Evolutionary conservation across 2,888 invertebrate species (phyloP).

Genomic region (Nephrotoma guestfalica): DNA sequence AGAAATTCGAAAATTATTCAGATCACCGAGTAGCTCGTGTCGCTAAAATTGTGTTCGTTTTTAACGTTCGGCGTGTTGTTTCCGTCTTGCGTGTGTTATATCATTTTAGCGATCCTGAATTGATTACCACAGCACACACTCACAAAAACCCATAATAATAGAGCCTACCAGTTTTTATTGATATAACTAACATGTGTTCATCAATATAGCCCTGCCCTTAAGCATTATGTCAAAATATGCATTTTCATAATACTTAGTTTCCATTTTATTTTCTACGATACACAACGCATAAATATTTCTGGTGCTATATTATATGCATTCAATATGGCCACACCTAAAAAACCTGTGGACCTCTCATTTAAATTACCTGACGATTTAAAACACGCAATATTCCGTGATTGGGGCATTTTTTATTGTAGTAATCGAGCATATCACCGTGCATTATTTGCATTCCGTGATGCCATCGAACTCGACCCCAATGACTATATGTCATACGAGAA

Average conservation of each 20-base stretch:
- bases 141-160: no score
- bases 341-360: neutral
- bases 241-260: neutral
- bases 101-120: no score
- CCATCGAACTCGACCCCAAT: neutral
- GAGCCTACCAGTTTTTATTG: no score
- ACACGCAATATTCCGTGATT: neutral
- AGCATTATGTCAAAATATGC: neutral
- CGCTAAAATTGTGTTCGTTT: no score
- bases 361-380: neutral
- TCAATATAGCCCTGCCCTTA: neutral
- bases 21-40: no score
- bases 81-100: no score
- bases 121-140: no score
- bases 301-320: neutral
- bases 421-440: neutral
- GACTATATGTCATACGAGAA: neutral
- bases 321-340: neutral
- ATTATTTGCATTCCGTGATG: neutral
- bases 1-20: no score
- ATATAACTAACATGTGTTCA: neutral
- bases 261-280: neutral
- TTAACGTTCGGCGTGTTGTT: no score
- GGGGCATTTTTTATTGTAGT: neutral
- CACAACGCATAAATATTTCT: neutral